Base-by-base conservation (phyloP, 2,113 vertebrate genomes). In the Okapia johnstoni region DNA sequence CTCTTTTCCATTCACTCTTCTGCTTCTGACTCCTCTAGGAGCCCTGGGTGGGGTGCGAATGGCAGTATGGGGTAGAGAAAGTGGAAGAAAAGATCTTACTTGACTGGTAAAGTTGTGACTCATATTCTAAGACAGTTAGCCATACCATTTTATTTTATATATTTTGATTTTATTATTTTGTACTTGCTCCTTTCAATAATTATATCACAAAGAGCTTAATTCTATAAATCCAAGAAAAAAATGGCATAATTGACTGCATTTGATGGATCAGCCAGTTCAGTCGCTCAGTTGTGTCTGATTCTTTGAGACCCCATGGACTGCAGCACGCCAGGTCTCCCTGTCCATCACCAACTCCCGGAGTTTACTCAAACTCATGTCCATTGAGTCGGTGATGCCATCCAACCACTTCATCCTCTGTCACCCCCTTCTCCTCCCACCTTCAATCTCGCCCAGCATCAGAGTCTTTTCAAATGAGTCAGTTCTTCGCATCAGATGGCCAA, bases 91-190 rank as follows among this genome's bases (percentile, higher is more conserved):
- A 66, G 23, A 57, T 46, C 55, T 55, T 54, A 89, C 17, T 55
- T 55, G 30, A 90, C 48, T 57, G 60, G 12, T 52, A 76, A 2
- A 85, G 36, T 28, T 61, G 0, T 66, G 81, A 58, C 11, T 93
- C 61, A 93, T 70, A 58, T 63, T 95, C 84, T 81, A 13, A 13
- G 43, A 17, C 3, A 58, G 46, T 48, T 94, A 92, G 60, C 19
- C 2, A 8, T 50, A 48, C 5, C 36, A 77, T 36, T 88, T 61
- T 88, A 57, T 43, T 85, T 52, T 93, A 66, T 26, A 6, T 10
- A 86, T 73, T 80, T 84, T 84, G 46, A 57, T 57, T 80, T 19
- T 84, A 81, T 79, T 85, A 90, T 91, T 66, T 92, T 96, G 36
- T 50, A 70, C 13, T 77, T 95, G 55, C 85, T 96, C 28, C 17